A percentile compares a stretch with the other conserved stretches of the same genome.
Evolutionary conservation across 1,140 invertebrate genomes (phyloP).

Genomic region (Drosophila tropicalis): DNA sequence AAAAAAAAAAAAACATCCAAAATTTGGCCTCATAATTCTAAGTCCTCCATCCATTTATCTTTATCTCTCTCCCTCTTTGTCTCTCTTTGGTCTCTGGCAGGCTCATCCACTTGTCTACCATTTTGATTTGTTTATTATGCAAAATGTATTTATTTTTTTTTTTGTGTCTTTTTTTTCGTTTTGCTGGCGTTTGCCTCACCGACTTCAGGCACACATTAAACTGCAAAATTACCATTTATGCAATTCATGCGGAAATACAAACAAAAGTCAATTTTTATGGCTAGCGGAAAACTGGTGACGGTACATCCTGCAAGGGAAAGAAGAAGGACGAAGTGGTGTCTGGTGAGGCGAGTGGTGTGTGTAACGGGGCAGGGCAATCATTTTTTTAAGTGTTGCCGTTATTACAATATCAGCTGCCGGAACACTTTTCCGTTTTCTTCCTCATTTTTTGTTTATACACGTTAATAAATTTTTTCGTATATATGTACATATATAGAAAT

Average conservation of each 20-base stretch:
- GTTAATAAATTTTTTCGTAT: constrained; percentile 75
- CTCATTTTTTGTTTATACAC: constrained; percentile 49
- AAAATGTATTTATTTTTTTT: constrained; percentile 50
- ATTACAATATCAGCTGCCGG: constrained; percentile 77
- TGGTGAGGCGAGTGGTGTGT: background rate
- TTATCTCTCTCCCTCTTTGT: constrained; percentile 13
- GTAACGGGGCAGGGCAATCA: constrained; percentile 29
- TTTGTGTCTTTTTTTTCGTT: constrained; percentile 44
- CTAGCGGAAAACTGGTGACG: constrained; percentile 21
- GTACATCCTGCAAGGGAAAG: background rate
- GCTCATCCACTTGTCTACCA: constrained; percentile 29
- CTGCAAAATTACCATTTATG: constrained; percentile 81
- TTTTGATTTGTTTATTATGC: constrained; percentile 59
- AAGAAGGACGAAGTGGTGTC: constrained; percentile 10
- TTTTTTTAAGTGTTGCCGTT: constrained; percentile 75
- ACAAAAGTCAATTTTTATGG: constrained; percentile 80
- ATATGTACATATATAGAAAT: background rate
- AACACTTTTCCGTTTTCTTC: constrained; percentile 58
- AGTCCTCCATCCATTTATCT: constrained; percentile 27
- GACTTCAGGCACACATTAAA: constrained; percentile 67
- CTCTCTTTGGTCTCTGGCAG: background rate
- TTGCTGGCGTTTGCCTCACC: constrained; percentile 23
- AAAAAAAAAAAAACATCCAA: constrained; percentile 19
- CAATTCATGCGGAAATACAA: constrained; percentile 81
- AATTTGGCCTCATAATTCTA: constrained; percentile 57